Evolutionary conservation across 92 coral and sea anemone species (phyloP).

Genomic region (Palythoa grandiflora): DNA sequence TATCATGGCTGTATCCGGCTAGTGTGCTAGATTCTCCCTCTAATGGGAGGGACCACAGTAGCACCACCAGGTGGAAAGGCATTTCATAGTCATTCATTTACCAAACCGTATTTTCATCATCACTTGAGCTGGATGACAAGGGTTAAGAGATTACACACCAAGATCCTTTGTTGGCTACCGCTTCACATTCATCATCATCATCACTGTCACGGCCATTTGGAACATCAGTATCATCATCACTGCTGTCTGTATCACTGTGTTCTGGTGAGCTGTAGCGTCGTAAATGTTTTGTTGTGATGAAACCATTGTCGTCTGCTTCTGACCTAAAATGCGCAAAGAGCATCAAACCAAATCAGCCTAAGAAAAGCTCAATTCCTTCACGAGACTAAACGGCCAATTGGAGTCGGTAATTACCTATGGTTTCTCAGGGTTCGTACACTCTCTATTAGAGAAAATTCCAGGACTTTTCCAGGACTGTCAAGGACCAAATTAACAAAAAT

Average conservation of each 20-base stretch:
- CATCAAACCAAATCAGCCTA: too few species aligned
- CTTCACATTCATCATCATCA: constrained; percentile 87
- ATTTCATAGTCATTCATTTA: too few species aligned
- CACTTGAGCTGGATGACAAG: neutral
- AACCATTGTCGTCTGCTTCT: constrained; percentile 78
- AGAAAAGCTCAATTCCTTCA: too few species aligned
- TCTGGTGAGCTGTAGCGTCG: constrained; percentile 86
- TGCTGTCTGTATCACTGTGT: constrained; percentile 90
- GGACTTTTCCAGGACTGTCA: too few species aligned
- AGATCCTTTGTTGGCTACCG: constrained; percentile 70
- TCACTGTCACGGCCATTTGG: constrained; percentile 67
- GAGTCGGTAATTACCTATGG: too few species aligned
- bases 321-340: constrained; percentile 56
- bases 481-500: too few species aligned
- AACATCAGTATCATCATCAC: constrained; percentile 88
- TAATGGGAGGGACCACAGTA: neutral
- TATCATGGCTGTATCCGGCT: too few species aligned
- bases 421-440: too few species aligned
- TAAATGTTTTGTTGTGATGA: constrained; percentile 86
- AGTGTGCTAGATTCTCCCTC: neutral
- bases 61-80: neutral
- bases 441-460: too few species aligned
- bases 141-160: constrained; percentile 94
- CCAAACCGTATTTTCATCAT: neutral
- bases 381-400: too few species aligned